Conservation (phyloP, 2,797 vertebrate species). For the Kryptopterus vitreolus region DNA sequence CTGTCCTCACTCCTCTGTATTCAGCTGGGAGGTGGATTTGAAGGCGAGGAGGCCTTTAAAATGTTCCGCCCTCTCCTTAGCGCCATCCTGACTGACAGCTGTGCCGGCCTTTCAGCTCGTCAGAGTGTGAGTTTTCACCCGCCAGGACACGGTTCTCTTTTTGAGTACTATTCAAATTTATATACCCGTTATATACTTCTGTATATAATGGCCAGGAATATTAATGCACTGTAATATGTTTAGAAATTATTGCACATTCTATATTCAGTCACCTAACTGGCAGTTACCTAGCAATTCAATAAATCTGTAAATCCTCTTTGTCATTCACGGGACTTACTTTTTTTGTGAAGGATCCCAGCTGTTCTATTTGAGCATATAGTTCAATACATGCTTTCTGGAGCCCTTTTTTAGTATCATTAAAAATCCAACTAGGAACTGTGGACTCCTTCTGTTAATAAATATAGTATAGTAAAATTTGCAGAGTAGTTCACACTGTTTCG, state of each 20-base stretch:
- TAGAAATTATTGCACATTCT: not conserved
- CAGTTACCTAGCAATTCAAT: not conserved
- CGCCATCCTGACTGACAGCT: conserved; percentile 78
- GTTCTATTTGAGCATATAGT: not conserved
- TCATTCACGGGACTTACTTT: not conserved
- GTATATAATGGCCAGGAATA: not conserved
- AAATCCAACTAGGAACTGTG: not conserved
- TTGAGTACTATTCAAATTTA: not conserved
- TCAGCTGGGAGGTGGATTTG: conserved; percentile 85
- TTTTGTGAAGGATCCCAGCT: not conserved
- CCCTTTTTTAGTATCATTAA: not conserved
- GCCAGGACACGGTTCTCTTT: not conserved
- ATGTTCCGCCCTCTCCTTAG: conserved; percentile 81
- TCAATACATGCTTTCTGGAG: not conserved
- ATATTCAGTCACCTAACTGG: too few species aligned
- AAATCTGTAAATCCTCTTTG: not conserved
- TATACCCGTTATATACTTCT: not conserved
- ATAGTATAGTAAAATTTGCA: too few species aligned
- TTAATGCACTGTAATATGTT: not conserved
- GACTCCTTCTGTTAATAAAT: not conserved
- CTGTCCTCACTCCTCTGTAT: conserved; percentile 86
- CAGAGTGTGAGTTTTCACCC: conserved; percentile 83
- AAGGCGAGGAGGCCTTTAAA: conserved; percentile 86
- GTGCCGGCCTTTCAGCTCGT: conserved; percentile 78
- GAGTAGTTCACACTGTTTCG: not conserved